phyloP scores from a whole-genome alignment of 2,797 vertebrate genomes.

The Harpagifer antarcticus region DNA sequence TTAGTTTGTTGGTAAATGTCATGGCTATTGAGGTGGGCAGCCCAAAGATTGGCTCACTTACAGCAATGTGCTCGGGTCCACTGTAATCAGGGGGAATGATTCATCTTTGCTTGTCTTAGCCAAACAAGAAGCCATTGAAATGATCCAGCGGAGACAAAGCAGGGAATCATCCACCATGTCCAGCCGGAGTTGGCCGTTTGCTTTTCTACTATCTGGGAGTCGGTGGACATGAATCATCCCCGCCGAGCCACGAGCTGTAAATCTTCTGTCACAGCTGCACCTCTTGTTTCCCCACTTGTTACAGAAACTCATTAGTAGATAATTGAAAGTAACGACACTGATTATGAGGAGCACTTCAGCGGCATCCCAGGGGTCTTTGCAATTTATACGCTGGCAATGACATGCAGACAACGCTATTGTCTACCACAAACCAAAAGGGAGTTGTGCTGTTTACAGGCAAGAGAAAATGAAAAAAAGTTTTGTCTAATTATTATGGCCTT shows the following conservation, averaged over 20 bases:
- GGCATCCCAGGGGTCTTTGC: constrained; percentile 65
- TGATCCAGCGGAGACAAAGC: constrained; percentile 28
- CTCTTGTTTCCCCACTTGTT: constrained; percentile 84
- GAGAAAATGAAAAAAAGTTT: constrained; percentile 20
- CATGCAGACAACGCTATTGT: constrained; percentile 44
- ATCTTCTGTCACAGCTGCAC: constrained; percentile 75
- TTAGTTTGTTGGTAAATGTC: constrained; percentile 45
- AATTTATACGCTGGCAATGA: constrained; percentile 63
- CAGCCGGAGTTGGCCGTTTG: constrained; percentile 7
- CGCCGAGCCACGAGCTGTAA: constrained; percentile 37
- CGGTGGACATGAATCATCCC: constrained; percentile 48
- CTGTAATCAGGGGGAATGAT: constrained; percentile 24
- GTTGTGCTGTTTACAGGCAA: constrained; percentile 40
- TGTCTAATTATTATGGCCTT: constrained; percentile 45
- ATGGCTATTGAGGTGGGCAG: constrained; percentile 33
- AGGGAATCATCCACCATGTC: constrained; percentile 37
- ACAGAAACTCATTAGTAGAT: constrained; percentile 85
- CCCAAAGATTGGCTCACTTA: neutral
- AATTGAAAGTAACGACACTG: constrained; percentile 85
- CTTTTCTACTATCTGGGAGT: constrained; percentile 17
- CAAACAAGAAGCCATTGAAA: constrained; percentile 36
- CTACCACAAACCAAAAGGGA: constrained; percentile 46
- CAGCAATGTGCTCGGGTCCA: constrained; percentile 8
- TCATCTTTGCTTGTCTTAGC: constrained; percentile 16
- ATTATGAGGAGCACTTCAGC: constrained; percentile 69